Evolutionary conservation across 1,140 invertebrate genomes (phyloP).

Genomic region (Copidosoma floridanum): DNA sequence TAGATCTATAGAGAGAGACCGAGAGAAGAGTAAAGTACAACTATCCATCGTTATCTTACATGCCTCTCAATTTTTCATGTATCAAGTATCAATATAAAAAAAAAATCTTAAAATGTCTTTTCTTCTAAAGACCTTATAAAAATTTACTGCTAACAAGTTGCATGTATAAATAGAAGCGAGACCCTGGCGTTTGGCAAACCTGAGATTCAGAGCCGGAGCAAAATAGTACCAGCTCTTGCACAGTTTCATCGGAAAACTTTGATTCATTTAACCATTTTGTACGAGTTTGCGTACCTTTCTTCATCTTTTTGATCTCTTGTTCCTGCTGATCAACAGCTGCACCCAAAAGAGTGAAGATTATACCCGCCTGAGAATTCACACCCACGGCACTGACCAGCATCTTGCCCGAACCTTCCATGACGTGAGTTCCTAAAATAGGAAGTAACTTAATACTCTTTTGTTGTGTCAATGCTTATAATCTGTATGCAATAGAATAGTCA

Average conservation of each 20-base stretch:
- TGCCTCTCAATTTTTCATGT: conserved; percentile 9
- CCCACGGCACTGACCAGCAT: conserved; percentile 98
- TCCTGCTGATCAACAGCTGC: conserved; percentile 91
- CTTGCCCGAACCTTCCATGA: conserved; percentile 99
- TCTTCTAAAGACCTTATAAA: background rate
- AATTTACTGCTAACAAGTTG: conserved; percentile 21
- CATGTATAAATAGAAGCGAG: conserved; percentile 32
- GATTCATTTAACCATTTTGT: background rate
- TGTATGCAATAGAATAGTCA: too few species aligned
- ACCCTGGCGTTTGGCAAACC: conserved; percentile 38
- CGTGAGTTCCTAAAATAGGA: conserved; percentile 83
- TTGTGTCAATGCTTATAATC: too few species aligned
- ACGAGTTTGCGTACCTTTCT: conserved; percentile 72
- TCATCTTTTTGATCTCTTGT: conserved; percentile 89
- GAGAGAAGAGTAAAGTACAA: conserved; percentile 12
- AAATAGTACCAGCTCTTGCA: background rate
- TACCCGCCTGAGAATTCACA: conserved; percentile 98
- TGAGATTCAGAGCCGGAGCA: conserved; percentile 21
- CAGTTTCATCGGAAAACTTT: background rate
- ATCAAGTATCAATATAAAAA: too few species aligned
- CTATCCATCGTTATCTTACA: conserved; percentile 4
- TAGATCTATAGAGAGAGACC: too few species aligned
- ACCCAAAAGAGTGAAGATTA: conserved; percentile 97
- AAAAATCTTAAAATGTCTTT: too few species aligned
- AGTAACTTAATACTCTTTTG: too few species aligned